These are phyloP conservation scores for Smithornis capensis DNA, from an alignment of 2,113 vertebrate genomes.

Conservation along the genomic window DNA sequence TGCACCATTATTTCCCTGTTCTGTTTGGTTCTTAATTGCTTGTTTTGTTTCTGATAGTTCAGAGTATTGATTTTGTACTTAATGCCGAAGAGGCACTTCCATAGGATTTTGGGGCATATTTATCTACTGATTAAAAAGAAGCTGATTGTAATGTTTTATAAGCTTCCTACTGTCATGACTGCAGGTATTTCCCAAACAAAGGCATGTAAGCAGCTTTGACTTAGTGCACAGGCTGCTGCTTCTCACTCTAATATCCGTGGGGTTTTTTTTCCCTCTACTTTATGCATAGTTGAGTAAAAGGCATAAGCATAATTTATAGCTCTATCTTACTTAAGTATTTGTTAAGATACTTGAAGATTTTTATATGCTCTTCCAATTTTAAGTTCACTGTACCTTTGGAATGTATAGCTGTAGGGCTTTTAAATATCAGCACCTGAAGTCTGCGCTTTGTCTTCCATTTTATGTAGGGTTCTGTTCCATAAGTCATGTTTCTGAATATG, in stretches of 20 bases:
- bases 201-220: not conserved
- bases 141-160: not conserved
- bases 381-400: not conserved
- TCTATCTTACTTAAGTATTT: not conserved
- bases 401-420: not conserved
- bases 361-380: not conserved
- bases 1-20: not conserved
- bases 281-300: not conserved
- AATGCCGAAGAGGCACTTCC: not conserved
- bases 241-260: not conserved
- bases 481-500: not conserved
- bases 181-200: not conserved
- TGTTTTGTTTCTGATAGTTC: not conserved
- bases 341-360: not conserved
- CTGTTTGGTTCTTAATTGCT: not conserved
- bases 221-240: not conserved
- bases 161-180: not conserved
- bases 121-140: not conserved
- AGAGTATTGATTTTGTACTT: not conserved
- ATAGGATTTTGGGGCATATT: not conserved
- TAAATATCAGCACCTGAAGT: not conserved
- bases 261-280: not conserved
- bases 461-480: not conserved
- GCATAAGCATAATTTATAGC: not conserved
- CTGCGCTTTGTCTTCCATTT: not conserved